Base-by-base conservation (phyloP, 2,888 invertebrate genomes). In the Tribolium freemani region DNA sequence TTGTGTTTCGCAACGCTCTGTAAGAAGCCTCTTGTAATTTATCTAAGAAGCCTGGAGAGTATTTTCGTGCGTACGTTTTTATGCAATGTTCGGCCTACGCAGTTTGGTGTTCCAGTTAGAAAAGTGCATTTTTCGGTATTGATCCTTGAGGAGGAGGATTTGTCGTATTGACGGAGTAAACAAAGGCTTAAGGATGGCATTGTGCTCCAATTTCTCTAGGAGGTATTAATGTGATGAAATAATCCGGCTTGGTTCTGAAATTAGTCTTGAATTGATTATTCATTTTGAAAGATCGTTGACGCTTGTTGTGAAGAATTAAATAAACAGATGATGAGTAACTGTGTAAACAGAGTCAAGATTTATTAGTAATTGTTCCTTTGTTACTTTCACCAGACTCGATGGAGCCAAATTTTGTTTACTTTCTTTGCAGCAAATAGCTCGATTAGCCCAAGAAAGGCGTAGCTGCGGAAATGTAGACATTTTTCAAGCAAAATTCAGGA, bases 1-100 rank as follows among this genome's bases (percentile, higher is more conserved):
- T 78, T 80, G 76, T 75, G 77, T 79, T 80, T 80, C 79, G 79
- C 79, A 80, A 80, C 73, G 69, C 77, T 75, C 70, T 74, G 77
- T 76, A 78, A 72, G 77, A 58, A 58, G 48, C 48, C 63, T 50
- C 13, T 46, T 31, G 66, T 71, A 71, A 71, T 71, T 71, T 71
- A 71, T 71, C 61, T 71, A 71, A 67, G 67, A 46, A 67, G 71
- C 48, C 71, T 71, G 71, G 20, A 67, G 71, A 54, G 71, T 58
- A 66, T 71, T 66, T 71, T 71, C 46, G 66, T 71, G 58, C 66
- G 71, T 71, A 58, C 63, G 13, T 69, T 58, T 67, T 67, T 71
- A 67, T 60, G 60, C 53, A 69, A 69, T 61, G 58, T 31, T 30
- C 31, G 9, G 45, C 57, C 68, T 50, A 68, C 68, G 31, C 68